phyloP scores from a whole-genome alignment of 2,113 vertebrate genomes.

The Gnathonemus echidnorhynchus region DNA sequence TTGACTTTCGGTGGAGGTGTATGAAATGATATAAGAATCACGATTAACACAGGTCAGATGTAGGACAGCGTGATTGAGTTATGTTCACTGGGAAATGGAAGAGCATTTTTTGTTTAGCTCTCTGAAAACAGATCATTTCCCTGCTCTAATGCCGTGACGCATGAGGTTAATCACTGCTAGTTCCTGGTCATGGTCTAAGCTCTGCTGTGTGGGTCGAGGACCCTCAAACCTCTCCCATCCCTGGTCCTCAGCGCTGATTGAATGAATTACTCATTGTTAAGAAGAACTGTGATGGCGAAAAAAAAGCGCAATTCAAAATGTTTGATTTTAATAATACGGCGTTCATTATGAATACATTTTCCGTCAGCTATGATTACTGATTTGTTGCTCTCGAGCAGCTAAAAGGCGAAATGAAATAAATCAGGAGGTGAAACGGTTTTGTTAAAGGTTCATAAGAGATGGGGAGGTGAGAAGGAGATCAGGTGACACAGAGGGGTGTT shows the following conservation, averaged over 20 bases:
- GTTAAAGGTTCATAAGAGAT: not conserved
- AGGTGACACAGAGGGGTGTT: not conserved
- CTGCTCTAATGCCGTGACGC: not conserved
- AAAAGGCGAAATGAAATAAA: not conserved
- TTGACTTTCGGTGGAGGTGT: not conserved
- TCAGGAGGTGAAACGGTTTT: not conserved
- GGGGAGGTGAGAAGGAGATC: not conserved
- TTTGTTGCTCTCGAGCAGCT: not conserved
- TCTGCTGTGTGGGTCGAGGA: not conserved
- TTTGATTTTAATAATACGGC: not conserved
- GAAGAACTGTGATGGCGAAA: not conserved
- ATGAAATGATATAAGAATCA: not conserved
- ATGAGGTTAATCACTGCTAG: not conserved
- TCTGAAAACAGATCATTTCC: not conserved
- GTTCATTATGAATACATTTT: conserved; percentile 7
- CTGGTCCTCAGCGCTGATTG: not conserved
- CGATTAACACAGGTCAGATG: not conserved
- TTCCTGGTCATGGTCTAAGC: not conserved
- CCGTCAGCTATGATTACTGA: not conserved
- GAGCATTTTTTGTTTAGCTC: not conserved
- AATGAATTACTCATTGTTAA: conserved; percentile 1
- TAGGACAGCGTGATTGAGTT: not conserved
- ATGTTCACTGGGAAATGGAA: not conserved
- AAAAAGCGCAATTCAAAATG: not conserved
- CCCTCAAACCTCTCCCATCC: not conserved